Evolutionary conservation across 2,888 invertebrate genomes (phyloP).

Genomic region (Eilema sororculum): DNA sequence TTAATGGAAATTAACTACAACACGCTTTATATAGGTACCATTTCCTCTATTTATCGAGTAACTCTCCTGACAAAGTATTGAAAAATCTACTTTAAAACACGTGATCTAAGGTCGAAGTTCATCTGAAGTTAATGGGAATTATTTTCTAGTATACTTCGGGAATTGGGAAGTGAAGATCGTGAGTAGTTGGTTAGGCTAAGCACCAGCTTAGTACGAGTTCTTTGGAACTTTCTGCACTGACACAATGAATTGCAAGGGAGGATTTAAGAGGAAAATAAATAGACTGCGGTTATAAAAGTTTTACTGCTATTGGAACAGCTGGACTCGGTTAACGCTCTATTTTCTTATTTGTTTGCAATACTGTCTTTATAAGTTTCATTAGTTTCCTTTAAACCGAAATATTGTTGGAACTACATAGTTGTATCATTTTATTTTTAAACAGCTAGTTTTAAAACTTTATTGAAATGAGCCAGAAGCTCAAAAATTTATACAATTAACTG

Average conservation of each 20-base stretch:
- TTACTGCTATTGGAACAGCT: background rate
- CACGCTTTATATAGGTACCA: constrained; percentile 27
- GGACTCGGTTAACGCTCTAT: background rate
- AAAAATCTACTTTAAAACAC: background rate
- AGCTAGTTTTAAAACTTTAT: no score
- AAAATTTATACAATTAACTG: no score
- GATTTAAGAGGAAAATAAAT: constrained; percentile 3
- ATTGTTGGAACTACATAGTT: background rate
- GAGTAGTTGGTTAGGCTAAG: constrained; percentile 8
- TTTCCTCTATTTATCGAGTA: constrained; percentile 34
- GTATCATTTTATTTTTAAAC: no score
- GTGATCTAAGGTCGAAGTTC: background rate
- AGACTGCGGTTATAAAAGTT: background rate
- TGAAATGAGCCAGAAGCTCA: no score
- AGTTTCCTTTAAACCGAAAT: background rate
- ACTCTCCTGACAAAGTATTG: background rate
- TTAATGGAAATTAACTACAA: constrained; percentile 43
- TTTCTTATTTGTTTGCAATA: no score
- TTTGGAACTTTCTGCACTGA: constrained; percentile 7
- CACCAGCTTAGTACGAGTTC: constrained; percentile 2
- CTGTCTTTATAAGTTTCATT: no score
- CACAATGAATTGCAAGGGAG: constrained; percentile 1
- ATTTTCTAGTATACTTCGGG: constrained; percentile 2
- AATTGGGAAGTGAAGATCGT: constrained; percentile 15
- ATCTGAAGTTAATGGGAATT: background rate